Base-by-base conservation (phyloP, 1,140 invertebrate genomes). In the Formica selysi region DNA sequence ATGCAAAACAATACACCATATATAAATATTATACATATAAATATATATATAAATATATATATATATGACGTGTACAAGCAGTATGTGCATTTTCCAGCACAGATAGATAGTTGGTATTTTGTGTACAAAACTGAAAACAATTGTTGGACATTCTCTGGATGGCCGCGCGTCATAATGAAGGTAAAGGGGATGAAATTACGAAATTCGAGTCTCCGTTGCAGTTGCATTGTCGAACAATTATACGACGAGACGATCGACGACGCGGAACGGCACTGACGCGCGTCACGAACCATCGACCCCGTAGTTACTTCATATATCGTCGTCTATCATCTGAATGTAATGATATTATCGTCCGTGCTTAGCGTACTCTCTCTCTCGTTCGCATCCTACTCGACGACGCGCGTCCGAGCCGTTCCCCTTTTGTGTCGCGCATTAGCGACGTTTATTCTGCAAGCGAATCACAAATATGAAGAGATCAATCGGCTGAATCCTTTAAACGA, bases 21-120 rank as follows among this genome's bases (percentile, higher is more conserved):
- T 90, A 92, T 92, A 92, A 88, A 90, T 92, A 92, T 81, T 92
- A 92, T 87, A 89, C 83, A 90, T 89, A 91, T 86, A 62, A 44
- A 86, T 91, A 88, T 59, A 91, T 76, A 87, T 59, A 86, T 87
- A 83, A 6, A 89, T 83, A 88, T 48, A 81, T 41, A 41, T 81
- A 78, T 68, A 83, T 67, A 88, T 79, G 76, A 86, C 84, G 86
- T 85, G 89, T 92, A 89, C 76, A 90, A 90, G 89, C 89, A 90
- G 89, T 92, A 93, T 92, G 92, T 93, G 93, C 92, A 92, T 91
- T 93, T 94, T 93, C 90, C 88, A 91, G 91, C 92, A 93, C 90
- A 92, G 88, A 93, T 93, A 93, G 90, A 93, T 93, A 93, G 90
- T 92, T 91, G 91, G 91, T 94, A 94, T 94, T 94, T 94, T 94